Conservation (phyloP, 1,140 invertebrate species). For the Tetramorium parvispinum region DNA sequence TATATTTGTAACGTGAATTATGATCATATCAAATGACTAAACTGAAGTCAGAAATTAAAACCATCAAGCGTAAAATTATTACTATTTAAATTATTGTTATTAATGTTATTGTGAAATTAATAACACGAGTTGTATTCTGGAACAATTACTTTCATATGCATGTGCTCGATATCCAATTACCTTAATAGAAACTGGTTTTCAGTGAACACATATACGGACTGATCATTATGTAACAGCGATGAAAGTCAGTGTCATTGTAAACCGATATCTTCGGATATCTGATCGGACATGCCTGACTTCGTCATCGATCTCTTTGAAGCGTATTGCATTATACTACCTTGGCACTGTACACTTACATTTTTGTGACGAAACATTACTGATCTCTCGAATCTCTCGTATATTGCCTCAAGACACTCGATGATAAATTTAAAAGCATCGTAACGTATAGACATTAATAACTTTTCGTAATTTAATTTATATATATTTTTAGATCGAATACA, state of each 20-base stretch:
- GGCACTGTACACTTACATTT: neutral
- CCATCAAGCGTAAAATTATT: neutral
- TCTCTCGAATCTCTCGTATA: too few relatives aligned
- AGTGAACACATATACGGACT: neutral
- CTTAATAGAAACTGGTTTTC: conserved; percentile 36
- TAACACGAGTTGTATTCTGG: neutral
- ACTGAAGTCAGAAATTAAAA: neutral
- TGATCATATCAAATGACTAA: too few relatives aligned
- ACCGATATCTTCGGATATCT: neutral
- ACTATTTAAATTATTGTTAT: neutral
- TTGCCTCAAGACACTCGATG: neutral
- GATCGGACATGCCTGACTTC: conserved; percentile 17
- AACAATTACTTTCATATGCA: neutral
- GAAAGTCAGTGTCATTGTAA: conserved; percentile 70
- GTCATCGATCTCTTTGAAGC: conserved; percentile 57
- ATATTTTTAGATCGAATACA: neutral
- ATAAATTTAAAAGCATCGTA: neutral
- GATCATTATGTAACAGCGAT: conserved; percentile 63
- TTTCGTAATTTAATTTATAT: neutral
- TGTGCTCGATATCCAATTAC: neutral
- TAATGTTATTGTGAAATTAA: conserved; percentile 1
- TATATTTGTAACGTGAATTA: neutral
- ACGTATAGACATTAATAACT: neutral
- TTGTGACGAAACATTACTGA: neutral
- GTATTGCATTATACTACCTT: neutral